Percentiles rank a stretch among this genome's conserved stretches.
phyloP scores from a whole-genome alignment of 2,888 invertebrate genomes.

The Pyrrhosoma nymphula region DNA sequence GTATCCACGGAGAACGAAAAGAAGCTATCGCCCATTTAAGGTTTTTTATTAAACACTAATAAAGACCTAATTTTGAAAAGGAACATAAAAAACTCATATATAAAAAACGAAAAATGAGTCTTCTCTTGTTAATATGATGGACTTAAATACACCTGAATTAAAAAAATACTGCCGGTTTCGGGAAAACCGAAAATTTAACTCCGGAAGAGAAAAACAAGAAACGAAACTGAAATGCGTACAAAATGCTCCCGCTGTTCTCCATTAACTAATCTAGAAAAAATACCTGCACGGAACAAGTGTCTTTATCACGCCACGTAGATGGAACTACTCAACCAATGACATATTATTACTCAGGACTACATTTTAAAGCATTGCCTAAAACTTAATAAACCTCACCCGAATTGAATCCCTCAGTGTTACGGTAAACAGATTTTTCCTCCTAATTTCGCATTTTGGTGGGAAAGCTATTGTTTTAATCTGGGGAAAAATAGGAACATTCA shows the following conservation, averaged over 20 bases:
- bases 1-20: not conserved
- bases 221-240: not conserved
- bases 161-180: not conserved
- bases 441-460: not conserved
- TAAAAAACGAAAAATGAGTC: not conserved
- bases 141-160: not conserved
- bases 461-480: not conserved
- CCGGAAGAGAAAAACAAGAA: not conserved
- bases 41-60: not conserved
- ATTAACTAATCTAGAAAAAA: not conserved
- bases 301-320: not conserved
- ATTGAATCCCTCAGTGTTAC: not conserved
- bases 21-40: not conserved
- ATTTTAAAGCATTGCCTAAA: not conserved
- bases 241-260: not conserved
- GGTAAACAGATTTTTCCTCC: not conserved
- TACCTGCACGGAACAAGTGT: not conserved
- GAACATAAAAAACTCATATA: not conserved
- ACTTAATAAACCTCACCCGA: not conserved
- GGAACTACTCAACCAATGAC: not conserved
- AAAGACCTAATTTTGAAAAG: not conserved
- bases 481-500: not conserved
- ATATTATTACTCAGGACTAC: not conserved
- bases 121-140: not conserved
- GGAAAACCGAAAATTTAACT: not conserved